A percentile compares a stretch with the other conserved stretches of the same genome.
Conservation (phyloP, 2,888 invertebrate species). For the Ceratothoa steindachneri region DNA sequence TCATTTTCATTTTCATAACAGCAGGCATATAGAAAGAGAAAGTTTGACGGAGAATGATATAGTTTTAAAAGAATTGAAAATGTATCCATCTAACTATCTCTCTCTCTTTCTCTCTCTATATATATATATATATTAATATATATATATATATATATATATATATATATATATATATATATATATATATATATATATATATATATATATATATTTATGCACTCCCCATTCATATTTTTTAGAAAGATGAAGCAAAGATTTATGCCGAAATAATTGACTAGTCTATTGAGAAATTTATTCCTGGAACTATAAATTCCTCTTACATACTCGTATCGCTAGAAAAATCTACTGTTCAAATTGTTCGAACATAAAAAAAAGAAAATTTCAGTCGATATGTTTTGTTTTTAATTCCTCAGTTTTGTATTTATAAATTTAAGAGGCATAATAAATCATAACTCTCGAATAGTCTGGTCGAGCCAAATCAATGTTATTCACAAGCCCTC, state of each 20-base stretch:
- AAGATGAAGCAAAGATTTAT: slow-evolving; percentile 7
- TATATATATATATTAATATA: not conserved
- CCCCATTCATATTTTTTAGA: not conserved
- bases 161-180: slow-evolving; percentile 5
- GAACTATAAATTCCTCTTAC: slow-evolving; percentile 5
- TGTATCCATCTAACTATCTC: not conserved
- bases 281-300: not conserved
- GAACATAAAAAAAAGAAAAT: not conserved
- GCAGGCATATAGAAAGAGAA: too few species aligned
- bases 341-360: not conserved
- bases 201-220: too few species aligned
- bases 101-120: not conserved
- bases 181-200: slow-evolving; percentile 3
- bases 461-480: too few species aligned
- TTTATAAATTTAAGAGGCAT: too few species aligned
- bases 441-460: too few species aligned
- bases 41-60: too few species aligned
- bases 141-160: slow-evolving; percentile 12
- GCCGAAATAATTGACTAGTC: not conserved
- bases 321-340: not conserved
- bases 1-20: too few species aligned
- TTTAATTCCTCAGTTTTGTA: too few species aligned
- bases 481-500: too few species aligned
- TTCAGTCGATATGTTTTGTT: too few species aligned
- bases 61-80: not conserved